Evolutionary conservation across 2,113 vertebrate genomes (phyloP).

Genomic region (Parus major): DNA sequence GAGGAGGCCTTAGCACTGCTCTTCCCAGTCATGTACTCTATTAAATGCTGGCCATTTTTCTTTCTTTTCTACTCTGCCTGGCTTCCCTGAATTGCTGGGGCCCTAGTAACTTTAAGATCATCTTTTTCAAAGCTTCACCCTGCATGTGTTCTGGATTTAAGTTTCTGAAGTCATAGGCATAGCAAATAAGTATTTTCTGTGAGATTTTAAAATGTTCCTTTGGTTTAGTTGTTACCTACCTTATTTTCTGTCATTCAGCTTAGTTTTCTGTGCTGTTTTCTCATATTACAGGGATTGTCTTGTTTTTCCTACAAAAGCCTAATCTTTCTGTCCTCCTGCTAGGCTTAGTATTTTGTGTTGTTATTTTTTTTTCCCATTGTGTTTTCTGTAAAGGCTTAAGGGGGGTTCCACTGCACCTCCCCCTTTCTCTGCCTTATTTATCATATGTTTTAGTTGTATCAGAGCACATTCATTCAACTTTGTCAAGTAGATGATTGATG

Average conservation of each 20-base stretch:
- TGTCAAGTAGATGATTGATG: not conserved
- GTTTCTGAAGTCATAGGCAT: not conserved
- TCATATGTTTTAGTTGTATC: not conserved
- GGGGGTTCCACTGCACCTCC: not conserved
- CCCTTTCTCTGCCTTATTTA: not conserved
- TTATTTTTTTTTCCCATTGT: not conserved
- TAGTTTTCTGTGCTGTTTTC: not conserved
- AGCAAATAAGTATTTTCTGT: not conserved
- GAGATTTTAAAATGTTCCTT: not conserved
- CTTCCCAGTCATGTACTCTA: not conserved
- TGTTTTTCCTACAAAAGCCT: not conserved
- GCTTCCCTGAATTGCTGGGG: not conserved
- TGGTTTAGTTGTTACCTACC: not conserved
- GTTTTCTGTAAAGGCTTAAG: not conserved
- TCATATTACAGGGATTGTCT: not conserved
- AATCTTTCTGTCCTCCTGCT: not conserved
- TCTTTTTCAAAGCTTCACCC: not conserved
- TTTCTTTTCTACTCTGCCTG: not conserved
- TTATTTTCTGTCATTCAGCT: not conserved
- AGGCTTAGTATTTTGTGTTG: not conserved
- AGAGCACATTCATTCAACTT: not conserved
- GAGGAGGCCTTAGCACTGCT: not conserved
- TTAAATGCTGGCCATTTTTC: not conserved
- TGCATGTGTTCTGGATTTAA: not conserved
- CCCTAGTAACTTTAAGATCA: not conserved